These are phyloP conservation scores for Procapra przewalskii DNA, from an alignment of 2,113 vertebrate genomes.

Conservation along the genomic window DNA sequence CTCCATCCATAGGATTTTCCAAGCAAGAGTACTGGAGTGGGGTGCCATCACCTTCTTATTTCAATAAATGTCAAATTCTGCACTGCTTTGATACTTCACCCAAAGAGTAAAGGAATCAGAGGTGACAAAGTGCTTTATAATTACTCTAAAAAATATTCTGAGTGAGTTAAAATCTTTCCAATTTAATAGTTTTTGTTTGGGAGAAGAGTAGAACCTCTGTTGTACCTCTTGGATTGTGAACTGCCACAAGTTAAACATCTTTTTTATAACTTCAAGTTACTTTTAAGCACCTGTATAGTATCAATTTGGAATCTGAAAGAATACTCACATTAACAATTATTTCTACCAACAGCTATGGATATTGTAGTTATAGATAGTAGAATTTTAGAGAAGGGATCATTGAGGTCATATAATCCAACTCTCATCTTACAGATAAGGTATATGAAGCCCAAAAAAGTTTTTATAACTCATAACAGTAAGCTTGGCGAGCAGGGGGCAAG, in stretches of 20 bases:
- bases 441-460: background rate
- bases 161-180: background rate
- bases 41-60: background rate
- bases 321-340: background rate
- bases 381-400: background rate
- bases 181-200: background rate
- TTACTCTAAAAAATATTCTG: background rate
- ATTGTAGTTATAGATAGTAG: background rate
- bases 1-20: no score
- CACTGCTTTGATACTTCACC: background rate
- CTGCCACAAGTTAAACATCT: background rate
- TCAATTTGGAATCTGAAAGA: background rate
- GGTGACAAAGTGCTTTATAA: constrained; percentile 29
- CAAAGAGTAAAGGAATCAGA: constrained; percentile 7
- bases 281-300: background rate
- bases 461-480: background rate
- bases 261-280: background rate
- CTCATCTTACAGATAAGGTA: background rate
- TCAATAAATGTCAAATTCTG: constrained; percentile 12
- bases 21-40: no score
- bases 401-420: background rate
- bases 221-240: background rate
- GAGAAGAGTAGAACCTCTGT: background rate
- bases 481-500: background rate
- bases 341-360: background rate